Conservation (phyloP, 2,797 vertebrate species). For the Notoglanidium macrostoma region DNA sequence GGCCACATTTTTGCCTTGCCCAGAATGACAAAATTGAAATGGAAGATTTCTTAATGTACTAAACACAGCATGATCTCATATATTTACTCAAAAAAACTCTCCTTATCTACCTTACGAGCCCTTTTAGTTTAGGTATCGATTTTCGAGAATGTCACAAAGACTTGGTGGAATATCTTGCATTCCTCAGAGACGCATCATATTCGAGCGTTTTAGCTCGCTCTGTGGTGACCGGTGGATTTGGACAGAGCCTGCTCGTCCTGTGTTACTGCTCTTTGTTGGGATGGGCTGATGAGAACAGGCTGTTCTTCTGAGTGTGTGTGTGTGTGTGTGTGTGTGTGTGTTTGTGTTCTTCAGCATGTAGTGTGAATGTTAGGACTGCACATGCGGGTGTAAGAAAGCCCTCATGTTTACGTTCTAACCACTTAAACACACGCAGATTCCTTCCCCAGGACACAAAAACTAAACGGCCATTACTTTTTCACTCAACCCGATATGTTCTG, state of each 20-base stretch:
- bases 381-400: conserved; percentile 68
- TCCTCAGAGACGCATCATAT: conserved; percentile 56
- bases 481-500: neutral
- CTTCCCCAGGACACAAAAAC: conserved; percentile 35
- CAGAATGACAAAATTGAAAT: conserved; percentile 16
- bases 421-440: conserved; percentile 69
- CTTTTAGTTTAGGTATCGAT: conserved; percentile 43
- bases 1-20: conserved; percentile 39
- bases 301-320: conserved; percentile 33
- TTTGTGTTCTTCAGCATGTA: conserved; percentile 48
- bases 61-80: neutral
- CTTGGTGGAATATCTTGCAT: conserved; percentile 69
- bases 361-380: conserved; percentile 56
- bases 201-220: neutral
- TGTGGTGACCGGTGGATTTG: neutral
- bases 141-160: conserved; percentile 72
- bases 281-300: conserved; percentile 55
- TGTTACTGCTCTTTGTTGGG: conserved; percentile 31
- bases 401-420: conserved; percentile 69
- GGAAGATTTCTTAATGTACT: neutral
- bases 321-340: conserved; percentile 39
- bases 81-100: neutral
- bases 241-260: conserved; percentile 43
- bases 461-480: conserved; percentile 43
- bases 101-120: neutral